Evolutionary conservation across 2,797 vertebrate species (phyloP).

Genomic region (Pangasius djambal): DNA sequence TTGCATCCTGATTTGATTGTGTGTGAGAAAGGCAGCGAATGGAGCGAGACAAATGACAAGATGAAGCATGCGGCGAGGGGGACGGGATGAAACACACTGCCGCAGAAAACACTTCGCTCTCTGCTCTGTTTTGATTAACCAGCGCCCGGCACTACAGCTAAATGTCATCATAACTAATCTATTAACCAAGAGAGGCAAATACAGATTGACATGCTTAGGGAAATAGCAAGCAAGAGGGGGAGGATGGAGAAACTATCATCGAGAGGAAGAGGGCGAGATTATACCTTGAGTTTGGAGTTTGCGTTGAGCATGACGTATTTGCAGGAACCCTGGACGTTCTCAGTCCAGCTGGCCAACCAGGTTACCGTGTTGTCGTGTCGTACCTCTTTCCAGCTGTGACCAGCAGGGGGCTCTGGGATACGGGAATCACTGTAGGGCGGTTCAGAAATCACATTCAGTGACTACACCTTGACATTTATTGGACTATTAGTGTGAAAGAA

Average conservation of each 20-base stretch:
- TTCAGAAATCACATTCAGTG: background rate
- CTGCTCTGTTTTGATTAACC: conserved; percentile 48
- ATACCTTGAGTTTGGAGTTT: conserved; percentile 84
- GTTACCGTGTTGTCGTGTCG: conserved; percentile 69
- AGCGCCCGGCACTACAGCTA: conserved; percentile 27
- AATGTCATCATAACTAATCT: conserved; percentile 50
- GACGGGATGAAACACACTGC: conserved; percentile 16
- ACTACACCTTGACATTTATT: background rate
- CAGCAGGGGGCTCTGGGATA: conserved; percentile 71
- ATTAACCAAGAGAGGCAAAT: conserved; percentile 49
- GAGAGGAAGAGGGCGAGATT: background rate
- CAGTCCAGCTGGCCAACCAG: conserved; percentile 77
- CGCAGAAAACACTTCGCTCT: conserved; percentile 22
- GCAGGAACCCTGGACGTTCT: conserved; percentile 72
- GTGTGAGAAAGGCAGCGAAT: conserved; percentile 35
- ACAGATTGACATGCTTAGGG: conserved; percentile 27
- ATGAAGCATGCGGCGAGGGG: conserved; percentile 35
- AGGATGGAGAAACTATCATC: background rate
- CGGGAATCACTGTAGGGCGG: conserved; percentile 62
- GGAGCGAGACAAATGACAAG: conserved; percentile 45
- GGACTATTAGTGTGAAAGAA: background rate
- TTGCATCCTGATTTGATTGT: conserved; percentile 57
- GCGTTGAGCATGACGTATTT: conserved; percentile 85
- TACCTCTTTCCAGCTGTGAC: conserved; percentile 76
- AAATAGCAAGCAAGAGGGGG: background rate